Evolutionary conservation across 2,113 vertebrate genomes (phyloP), one percentile per base, ranked within the genome.

Genomic region (Syngnathus floridae): DNA sequence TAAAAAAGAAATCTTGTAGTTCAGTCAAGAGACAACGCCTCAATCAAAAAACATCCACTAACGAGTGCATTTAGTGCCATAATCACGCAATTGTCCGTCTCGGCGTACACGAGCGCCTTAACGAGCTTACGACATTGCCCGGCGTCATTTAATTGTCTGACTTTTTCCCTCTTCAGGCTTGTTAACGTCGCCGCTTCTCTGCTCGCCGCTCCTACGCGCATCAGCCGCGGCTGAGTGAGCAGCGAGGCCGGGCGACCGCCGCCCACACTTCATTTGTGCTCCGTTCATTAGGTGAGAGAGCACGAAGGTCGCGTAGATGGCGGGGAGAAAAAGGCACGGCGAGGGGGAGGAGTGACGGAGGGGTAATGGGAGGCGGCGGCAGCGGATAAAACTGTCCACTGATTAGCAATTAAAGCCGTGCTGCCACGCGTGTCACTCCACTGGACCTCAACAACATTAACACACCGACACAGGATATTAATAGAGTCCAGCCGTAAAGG

Each of bases 381-480:
- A 79, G 71, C 78, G 83, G 79, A 87, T 89, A 88, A 85, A 88
- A 90, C 87, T 80, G 85, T 84, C 89, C 73, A 12, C 84, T 91
- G 90, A 91, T 91, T 91, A 91, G 90, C 86, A 90, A 90, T 91
- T 89, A 88, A 76, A 80, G 82, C 43, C 55, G 74, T n/a, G 79
- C 82, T 82, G 82, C 79, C 69, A 85, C 82, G 80, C 82, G 83
- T 90, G 90, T 91, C 90, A 89, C 86, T 87, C 81, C 83, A 71
- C 82, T 81, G 86, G 87, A 86, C 87, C 88, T 84, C 84, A 74
- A 72, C 88, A 80, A 84, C 90, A 88, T 90, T 90, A 91, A 87
- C 89, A 72, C 72, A 65, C 66, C 80, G 81, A 87, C 88, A 78
- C 58, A 72, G 73, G 75, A 80, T 84, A 88, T 87, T 91, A 91